Conservation (phyloP, 2,888 invertebrate species). For the Operophtera brumata region DNA sequence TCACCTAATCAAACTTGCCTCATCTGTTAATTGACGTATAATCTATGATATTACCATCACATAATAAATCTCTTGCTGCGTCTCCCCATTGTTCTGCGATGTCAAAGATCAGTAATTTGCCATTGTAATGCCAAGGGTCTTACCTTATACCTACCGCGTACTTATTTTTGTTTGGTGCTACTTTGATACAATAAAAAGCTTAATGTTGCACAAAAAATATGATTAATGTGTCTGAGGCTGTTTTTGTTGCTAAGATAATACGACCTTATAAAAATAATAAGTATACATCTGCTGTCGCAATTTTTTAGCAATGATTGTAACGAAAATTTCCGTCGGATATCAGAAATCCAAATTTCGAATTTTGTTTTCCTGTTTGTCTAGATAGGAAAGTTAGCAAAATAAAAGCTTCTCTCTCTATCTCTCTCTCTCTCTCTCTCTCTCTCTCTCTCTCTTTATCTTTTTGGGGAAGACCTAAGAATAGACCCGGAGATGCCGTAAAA, state of each 20-base stretch:
- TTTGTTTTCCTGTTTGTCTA: too few species aligned
- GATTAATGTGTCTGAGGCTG: slow-evolving; percentile 45
- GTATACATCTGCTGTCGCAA: not conserved
- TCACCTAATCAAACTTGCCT: slow-evolving; percentile 14
- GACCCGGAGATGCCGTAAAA: too few species aligned
- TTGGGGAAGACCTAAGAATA: too few species aligned
- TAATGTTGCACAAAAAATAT: slow-evolving; percentile 43
- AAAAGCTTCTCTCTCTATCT: too few species aligned
- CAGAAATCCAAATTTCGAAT: too few species aligned
- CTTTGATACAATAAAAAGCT: slow-evolving; percentile 42
- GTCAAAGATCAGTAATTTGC: slow-evolving; percentile 79
- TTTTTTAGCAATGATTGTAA: not conserved
- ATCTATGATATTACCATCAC: slow-evolving; percentile 55
- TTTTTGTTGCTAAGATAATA: slow-evolving; percentile 41
- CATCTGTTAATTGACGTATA: slow-evolving; percentile 25
- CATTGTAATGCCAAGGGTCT: slow-evolving; percentile 60
- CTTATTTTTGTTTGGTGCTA: slow-evolving; percentile 27
- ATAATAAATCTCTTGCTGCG: slow-evolving; percentile 57
- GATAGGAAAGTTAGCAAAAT: too few species aligned
- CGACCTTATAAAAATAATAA: slow-evolving; percentile 9
- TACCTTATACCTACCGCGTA: slow-evolving; percentile 26
- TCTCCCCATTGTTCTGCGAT: slow-evolving; percentile 72
- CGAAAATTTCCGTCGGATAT: too few species aligned
- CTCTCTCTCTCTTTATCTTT: too few species aligned
- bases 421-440: too few species aligned